Percentiles rank a stretch among this genome's conserved stretches.
Conservation (phyloP, 2,888 invertebrate species). For the Drosophila atripex region DNA sequence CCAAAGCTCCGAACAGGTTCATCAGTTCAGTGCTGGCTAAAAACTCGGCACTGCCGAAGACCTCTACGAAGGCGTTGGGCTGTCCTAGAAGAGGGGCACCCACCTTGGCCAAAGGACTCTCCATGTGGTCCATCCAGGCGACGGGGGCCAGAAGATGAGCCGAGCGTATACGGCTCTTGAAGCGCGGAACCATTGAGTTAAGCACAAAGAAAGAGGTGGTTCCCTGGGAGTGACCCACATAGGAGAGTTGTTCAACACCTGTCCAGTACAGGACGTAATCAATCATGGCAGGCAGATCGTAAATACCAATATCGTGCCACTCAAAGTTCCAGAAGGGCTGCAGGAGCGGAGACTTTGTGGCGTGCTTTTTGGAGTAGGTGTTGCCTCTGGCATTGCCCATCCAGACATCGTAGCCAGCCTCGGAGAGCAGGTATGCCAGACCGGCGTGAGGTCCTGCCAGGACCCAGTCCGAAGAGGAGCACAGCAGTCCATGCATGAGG, state of each 20-base stretch:
- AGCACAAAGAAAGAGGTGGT: conserved; percentile 73
- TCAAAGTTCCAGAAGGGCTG: conserved; percentile 76
- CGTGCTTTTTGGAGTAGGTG: conserved; percentile 73
- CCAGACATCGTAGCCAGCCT: conserved; percentile 79
- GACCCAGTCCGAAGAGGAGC: conserved; percentile 80
- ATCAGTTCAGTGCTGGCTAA: conserved; percentile 63
- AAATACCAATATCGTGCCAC: conserved; percentile 78
- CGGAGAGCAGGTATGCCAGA: conserved; percentile 72
- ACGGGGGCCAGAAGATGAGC: conserved; percentile 77
- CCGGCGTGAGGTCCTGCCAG: conserved; percentile 63
- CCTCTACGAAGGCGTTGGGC: conserved; percentile 67
- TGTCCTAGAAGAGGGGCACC: conserved; percentile 85
- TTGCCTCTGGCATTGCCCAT: conserved; percentile 80
- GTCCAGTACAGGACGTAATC: conserved; percentile 65
- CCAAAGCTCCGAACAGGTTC: conserved; percentile 63
- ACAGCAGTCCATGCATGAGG: conserved; percentile 77
- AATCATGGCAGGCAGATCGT: conserved; percentile 77
- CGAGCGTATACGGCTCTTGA: conserved; percentile 67
- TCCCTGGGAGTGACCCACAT: conserved; percentile 77
- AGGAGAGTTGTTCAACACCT: conserved; percentile 53
- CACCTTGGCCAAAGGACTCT: conserved; percentile 85
- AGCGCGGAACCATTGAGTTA: conserved; percentile 57
- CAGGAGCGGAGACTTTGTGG: conserved; percentile 52
- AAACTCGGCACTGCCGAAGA: conserved; percentile 76
- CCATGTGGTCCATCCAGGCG: conserved; percentile 73